These are phyloP conservation scores for Pocota personata DNA, from an alignment of 2,888 invertebrate species.

Conservation along the genomic window DNA sequence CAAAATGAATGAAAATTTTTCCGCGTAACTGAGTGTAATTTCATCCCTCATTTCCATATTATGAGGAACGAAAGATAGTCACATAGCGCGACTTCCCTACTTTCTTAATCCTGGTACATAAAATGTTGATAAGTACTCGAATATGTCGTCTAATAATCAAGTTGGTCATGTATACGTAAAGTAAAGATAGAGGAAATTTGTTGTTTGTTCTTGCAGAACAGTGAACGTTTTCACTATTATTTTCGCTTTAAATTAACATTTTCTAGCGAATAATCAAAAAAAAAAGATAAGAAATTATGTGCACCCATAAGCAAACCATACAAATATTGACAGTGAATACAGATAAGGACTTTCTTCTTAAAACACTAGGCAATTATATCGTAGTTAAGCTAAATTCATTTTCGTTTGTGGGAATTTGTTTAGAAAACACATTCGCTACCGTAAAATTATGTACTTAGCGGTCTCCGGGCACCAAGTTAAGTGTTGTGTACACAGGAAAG, in stretches of 20 bases:
- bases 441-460: slow-evolving; percentile 38
- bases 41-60: slow-evolving; percentile 31
- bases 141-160: neutral
- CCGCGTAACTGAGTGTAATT: slow-evolving; percentile 8
- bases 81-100: neutral
- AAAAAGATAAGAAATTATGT: neutral
- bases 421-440: neutral
- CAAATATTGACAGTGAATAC: neutral
- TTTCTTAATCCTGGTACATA: neutral
- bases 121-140: neutral
- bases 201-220: neutral
- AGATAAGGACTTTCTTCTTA: neutral
- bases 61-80: neutral
- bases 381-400: slow-evolving; percentile 20
- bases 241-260: neutral
- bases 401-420: neutral
- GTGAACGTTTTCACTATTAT: neutral
- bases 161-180: neutral
- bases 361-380: neutral
- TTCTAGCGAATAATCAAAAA: neutral
- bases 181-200: neutral
- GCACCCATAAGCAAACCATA: neutral
- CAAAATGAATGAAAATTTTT: slow-evolving; percentile 16
- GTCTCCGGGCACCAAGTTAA: slow-evolving; percentile 40
- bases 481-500: slow-evolving; percentile 36